A percentile compares a stretch with the other conserved stretches of the same genome.
Evolutionary conservation across 2,113 vertebrate genomes (phyloP).

Genomic region (Mustela lutreola): DNA sequence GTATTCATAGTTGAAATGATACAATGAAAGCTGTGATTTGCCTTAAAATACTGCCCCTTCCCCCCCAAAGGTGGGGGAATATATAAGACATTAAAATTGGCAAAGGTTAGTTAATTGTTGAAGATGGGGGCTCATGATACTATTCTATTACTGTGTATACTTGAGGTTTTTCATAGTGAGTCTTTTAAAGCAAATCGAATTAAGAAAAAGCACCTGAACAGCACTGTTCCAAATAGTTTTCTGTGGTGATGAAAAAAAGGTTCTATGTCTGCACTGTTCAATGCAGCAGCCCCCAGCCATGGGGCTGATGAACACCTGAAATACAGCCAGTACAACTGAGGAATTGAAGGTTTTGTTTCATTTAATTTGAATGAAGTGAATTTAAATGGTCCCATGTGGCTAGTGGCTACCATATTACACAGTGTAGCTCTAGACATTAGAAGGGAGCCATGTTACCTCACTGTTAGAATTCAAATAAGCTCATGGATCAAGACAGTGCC

Average conservation of each 20-base stretch:
- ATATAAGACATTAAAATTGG: not conserved
- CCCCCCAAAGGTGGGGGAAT: not conserved
- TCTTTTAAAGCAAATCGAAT: not conserved
- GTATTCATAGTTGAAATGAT: conserved; percentile 23
- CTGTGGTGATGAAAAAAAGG: not conserved
- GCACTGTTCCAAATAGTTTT: not conserved
- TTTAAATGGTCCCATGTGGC: not conserved
- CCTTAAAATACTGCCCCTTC: conserved; percentile 18
- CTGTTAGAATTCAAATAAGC: not conserved
- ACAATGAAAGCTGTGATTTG: not conserved
- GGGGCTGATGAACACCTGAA: not conserved
- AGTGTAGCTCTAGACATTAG: not conserved
- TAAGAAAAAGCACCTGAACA: not conserved
- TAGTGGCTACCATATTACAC: not conserved
- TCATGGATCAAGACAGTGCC: not conserved
- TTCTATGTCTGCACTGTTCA: not conserved
- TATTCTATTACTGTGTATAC: not conserved
- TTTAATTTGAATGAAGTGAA: not conserved
- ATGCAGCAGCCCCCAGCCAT: not conserved
- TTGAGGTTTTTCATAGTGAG: conserved; percentile 23
- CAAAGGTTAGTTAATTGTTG: not conserved
- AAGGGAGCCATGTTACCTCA: not conserved
- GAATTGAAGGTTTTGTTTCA: not conserved
- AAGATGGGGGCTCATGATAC: not conserved
- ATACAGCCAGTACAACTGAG: not conserved